Percentiles rank a stretch among this genome's conserved stretches.
Evolutionary conservation across 2,113 vertebrate species (phyloP).

Genomic region (Perca schrenkii): DNA sequence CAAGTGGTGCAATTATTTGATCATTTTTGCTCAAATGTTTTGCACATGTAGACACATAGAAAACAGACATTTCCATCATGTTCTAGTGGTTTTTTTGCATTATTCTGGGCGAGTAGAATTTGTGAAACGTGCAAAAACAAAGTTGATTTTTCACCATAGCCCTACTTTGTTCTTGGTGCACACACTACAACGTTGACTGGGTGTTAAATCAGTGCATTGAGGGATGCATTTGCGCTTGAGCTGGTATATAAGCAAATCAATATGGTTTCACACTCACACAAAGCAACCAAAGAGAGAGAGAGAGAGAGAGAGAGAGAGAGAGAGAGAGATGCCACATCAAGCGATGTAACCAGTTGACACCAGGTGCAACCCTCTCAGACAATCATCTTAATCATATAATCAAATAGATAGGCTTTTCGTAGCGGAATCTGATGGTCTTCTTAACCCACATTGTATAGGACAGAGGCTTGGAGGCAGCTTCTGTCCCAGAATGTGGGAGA

Average conservation of each 20-base stretch:
- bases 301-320: neutral
- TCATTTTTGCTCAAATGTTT: neutral
- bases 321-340: neutral
- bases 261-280: neutral
- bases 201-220: neutral
- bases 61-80: neutral
- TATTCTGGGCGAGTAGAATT: neutral
- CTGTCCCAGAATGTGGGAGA: conserved; percentile 26
- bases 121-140: neutral
- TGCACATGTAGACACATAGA: neutral
- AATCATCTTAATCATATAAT: neutral
- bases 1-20: neutral
- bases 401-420: neutral
- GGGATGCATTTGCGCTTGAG: neutral
- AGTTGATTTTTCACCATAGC: neutral
- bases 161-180: too few species aligned
- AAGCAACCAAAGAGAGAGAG: neutral
- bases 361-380: neutral
- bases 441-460: neutral
- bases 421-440: neutral
- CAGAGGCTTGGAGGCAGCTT: neutral
- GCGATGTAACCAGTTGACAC: neutral
- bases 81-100: neutral
- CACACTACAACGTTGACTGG: neutral
- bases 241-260: neutral